A percentile compares a stretch with the other conserved stretches of the same genome.
Conservation (phyloP, 2,797 vertebrate species). For the Galago senegalensis region DNA sequence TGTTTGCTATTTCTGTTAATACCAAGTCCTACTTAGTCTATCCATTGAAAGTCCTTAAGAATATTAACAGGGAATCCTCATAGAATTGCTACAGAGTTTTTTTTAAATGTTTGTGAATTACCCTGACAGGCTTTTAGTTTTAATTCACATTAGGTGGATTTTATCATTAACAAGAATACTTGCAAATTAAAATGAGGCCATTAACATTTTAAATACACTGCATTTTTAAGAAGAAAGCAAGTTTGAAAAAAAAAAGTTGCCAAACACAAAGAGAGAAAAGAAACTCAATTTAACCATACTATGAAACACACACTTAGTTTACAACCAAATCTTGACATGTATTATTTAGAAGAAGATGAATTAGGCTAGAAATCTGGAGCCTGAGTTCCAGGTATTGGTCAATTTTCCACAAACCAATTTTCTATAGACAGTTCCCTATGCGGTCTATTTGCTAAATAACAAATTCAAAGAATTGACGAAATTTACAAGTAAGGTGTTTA, state of each 20-base stretch:
- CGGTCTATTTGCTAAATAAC: neutral
- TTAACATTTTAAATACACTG: slow-evolving; percentile 87
- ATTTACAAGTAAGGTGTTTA: neutral
- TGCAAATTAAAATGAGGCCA: slow-evolving; percentile 89
- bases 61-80: slow-evolving; percentile 89
- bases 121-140: slow-evolving; percentile 89
- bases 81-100: slow-evolving; percentile 86
- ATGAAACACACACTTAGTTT: neutral
- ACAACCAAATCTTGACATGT: neutral
- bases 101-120: slow-evolving; percentile 88
- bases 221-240: slow-evolving; percentile 69
- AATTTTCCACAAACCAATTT: neutral
- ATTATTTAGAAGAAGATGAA: neutral
- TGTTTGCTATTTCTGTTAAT: slow-evolving; percentile 84
- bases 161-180: slow-evolving; percentile 88
- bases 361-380: neutral
- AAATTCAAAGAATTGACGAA: neutral
- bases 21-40: slow-evolving; percentile 76
- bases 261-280: slow-evolving; percentile 60
- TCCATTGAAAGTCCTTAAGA: slow-evolving; percentile 85
- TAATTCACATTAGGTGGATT: slow-evolving; percentile 89
- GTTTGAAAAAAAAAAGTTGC: slow-evolving; percentile 41
- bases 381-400: neutral
- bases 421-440: neutral
- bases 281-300: neutral